A percentile compares a stretch with the other conserved stretches of the same genome.
Conservation (phyloP, 2,888 invertebrate genomes). For the Steinernema scapterisci region DNA sequence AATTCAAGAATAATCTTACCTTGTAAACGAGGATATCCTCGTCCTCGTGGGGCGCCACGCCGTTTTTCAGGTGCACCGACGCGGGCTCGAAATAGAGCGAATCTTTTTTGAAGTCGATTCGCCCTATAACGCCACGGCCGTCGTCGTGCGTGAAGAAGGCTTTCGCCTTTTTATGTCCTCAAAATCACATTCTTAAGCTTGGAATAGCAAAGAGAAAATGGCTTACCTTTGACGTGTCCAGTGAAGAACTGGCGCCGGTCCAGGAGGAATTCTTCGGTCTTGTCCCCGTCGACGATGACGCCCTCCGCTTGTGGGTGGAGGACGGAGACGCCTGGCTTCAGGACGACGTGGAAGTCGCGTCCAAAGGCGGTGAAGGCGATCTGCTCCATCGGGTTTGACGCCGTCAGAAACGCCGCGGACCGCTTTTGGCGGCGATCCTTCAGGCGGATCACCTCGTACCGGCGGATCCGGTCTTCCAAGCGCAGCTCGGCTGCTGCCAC, state of each 20-base stretch:
- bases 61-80: not conserved
- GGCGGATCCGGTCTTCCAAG: not conserved
- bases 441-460: not conserved
- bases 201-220: not conserved
- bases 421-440: not conserved
- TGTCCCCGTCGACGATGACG: not conserved
- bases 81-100: constrained; percentile 20
- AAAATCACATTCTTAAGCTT: not conserved
- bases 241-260: constrained; percentile 1
- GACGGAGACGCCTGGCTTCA: not conserved
- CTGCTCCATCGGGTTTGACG: not conserved
- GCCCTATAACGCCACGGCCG: not conserved
- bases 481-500: not conserved
- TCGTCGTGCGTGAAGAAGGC: constrained; percentile 15
- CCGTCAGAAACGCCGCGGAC: not conserved
- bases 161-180: not conserved
- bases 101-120: constrained; percentile 1
- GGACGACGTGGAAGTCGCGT: not conserved
- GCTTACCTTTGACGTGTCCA: not conserved
- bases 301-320: not conserved
- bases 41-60: not conserved
- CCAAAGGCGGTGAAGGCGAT: not conserved
- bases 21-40: not conserved
- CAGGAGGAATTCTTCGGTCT: not conserved
- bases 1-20: not conserved